Base-by-base conservation (phyloP, 1,140 invertebrate species). In the Grapholita molesta region DNA sequence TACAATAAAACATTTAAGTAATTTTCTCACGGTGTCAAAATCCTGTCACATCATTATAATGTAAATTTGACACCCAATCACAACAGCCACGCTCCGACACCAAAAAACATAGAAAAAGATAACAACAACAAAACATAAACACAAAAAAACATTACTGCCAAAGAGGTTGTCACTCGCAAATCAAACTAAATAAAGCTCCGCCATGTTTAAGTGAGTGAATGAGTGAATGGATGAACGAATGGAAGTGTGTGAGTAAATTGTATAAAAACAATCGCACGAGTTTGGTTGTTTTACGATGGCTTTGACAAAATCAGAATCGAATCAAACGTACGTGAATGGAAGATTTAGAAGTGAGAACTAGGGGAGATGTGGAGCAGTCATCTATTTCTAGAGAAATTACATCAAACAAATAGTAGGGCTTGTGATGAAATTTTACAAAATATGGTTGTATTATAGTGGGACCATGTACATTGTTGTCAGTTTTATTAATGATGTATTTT, bases 41-140 rank as follows among this genome's bases (percentile, higher is more conserved):
- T 69, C 66, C n/a, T 66, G 53, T 70, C 67, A 70, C 67, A 72
- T 77, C 74, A 77, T 84, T 79, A 82, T 82, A 83, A 90, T 89
- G 79, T 83, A 91, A 85, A 86, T 91, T 86, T 89, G 89, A 91
- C 86, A 89, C 76, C 84, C 82, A 79, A 82, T 89, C 89, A 91
- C 79, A 89, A 88, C 83, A 69, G 85, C 74, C 88, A 89, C 88
- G 83, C 85, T 83, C 79, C 78, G 66, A 67, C 73, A 53, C 71
- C 61, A 78, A 73, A n/a, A 75, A 77, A 72, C 64, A 64, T 35
- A 76, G 76, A 76, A 78, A 79, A 79, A 75, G 70, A 79, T 75
- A 70, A 80, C 70, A 79, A 70, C 52, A 66, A 81, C 55, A 76
- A 76, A 67, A 80, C 84, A 73, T 83, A 76, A 74, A 83, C 70